Percentiles rank a stretch among this genome's conserved stretches.
These are phyloP conservation scores for Daphoenositta chrysoptera DNA, from an alignment of 2,113 vertebrate genomes.

Conservation along the genomic window DNA sequence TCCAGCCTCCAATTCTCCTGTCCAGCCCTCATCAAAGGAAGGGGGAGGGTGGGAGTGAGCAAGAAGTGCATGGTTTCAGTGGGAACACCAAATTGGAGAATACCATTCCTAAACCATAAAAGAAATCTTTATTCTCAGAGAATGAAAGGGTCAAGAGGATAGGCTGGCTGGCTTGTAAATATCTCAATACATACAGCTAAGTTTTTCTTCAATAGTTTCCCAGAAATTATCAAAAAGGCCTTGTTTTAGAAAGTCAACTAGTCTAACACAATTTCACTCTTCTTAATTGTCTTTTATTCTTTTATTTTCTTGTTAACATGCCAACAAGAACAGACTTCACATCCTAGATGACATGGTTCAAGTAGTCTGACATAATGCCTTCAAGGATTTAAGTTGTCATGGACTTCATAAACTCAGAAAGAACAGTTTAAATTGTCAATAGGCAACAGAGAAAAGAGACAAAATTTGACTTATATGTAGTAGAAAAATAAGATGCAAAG, in stretches of 20 bases:
- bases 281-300: constrained; percentile 59
- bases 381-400: not conserved
- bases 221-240: not conserved
- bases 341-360: constrained; percentile 35
- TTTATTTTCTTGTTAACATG: not conserved
- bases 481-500: not conserved
- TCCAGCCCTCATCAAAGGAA: not conserved
- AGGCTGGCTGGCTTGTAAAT: not conserved
- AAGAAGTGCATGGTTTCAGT: not conserved
- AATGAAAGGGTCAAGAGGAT: not conserved
- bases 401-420: not conserved
- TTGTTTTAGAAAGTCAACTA: constrained; percentile 24
- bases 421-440: not conserved
- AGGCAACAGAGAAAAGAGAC: not conserved
- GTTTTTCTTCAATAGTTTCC: not conserved
- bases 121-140: not conserved
- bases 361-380: not conserved
- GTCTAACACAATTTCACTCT: constrained; percentile 2
- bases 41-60: not conserved
- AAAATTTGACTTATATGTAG: not conserved
- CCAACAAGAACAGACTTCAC: constrained; percentile 48
- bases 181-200: not conserved
- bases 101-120: not conserved
- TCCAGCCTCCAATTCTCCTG: not conserved
- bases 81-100: too few species aligned